Base-by-base conservation (phyloP, 2,888 invertebrate species). In the Drosophila eohydei region DNA sequence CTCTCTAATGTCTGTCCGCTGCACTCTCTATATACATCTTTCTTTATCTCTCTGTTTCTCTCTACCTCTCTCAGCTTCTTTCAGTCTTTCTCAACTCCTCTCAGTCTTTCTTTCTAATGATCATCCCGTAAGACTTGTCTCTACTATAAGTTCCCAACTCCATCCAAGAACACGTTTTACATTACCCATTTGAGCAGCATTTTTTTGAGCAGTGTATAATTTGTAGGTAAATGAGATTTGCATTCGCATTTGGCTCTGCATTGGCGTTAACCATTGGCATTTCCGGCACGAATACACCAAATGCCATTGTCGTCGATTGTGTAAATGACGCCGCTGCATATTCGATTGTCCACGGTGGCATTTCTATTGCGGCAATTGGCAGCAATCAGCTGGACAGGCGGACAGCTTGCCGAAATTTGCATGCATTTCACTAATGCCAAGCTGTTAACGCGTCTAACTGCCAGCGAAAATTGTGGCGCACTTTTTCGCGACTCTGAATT, bases 341-440 rank as follows among this genome's bases (percentile, higher is more conserved):
- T 71, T 80, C 67, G 78, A 77, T 77, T 64, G 55, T 16, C 69
- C 57, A 63, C 55, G 61, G 44, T 38, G 55, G 14, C 46, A 50
- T 30, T 48, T 46, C 36, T 14, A 50, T 58, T 43, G 51, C 62
- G 79, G 56, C 75, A 77, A 78, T 74, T 80, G 74, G 61, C 61
- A 50, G 55, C 77, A 79, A 80, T 80, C 66, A 54, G 38, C 36
- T 50, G 50, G 52, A 61, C 59, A 56, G 57, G 36, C 62, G 71
- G 71, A 40, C 71, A 54, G 41, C 48, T 41, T 40, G 36, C 40
- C 59, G 14, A 58, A 63, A 75, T 75, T 79, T 75, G 63, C 80
- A 64, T 71, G 21, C 57, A 68, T 78, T 78, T 52, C 58, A 38
- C 78, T 73, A 65, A 54, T 64, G 48, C 38, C 43, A 34, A 41